phyloP scores from a whole-genome alignment of 1,140 invertebrate genomes.

The Drosophila lacteicornis region DNA sequence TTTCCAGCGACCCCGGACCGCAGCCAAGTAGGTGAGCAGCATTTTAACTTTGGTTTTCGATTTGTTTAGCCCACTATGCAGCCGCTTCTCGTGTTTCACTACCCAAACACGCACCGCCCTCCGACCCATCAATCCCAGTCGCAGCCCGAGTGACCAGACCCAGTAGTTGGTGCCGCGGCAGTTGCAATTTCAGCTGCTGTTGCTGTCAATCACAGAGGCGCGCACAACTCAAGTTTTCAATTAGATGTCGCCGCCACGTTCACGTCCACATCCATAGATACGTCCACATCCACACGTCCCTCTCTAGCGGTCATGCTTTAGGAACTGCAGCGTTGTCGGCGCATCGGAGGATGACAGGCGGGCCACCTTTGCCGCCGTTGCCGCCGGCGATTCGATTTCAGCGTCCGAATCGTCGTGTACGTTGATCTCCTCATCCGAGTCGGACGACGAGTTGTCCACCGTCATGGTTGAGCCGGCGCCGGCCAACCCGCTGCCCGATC shows the following conservation, averaged over 20 bases:
- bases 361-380: constrained; percentile 68
- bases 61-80: constrained; percentile 58
- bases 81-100: constrained; percentile 64
- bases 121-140: constrained; percentile 12
- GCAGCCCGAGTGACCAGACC: not conserved
- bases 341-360: constrained; percentile 78
- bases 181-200: constrained; percentile 33
- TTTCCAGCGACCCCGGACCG: constrained; percentile 44
- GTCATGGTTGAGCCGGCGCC: constrained; percentile 72
- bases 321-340: constrained; percentile 72
- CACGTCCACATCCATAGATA: not conserved
- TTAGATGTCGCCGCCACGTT: constrained; percentile 56
- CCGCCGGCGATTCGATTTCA: constrained; percentile 76
- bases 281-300: not conserved
- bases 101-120: constrained; percentile 54
- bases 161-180: constrained; percentile 16
- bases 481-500: constrained; percentile 85
- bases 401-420: constrained; percentile 89
- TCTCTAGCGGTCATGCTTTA: constrained; percentile 80
- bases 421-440: constrained; percentile 83
- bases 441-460: constrained; percentile 80
- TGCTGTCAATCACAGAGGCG: constrained; percentile 79
- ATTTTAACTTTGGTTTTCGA: constrained; percentile 82
- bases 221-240: constrained; percentile 81
- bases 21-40: constrained; percentile 75